A percentile compares a stretch with the other conserved stretches of the same genome.
These are phyloP conservation scores for Cyaniris semiargus DNA, from an alignment of 2,888 invertebrate species.

Conservation along the genomic window DNA sequence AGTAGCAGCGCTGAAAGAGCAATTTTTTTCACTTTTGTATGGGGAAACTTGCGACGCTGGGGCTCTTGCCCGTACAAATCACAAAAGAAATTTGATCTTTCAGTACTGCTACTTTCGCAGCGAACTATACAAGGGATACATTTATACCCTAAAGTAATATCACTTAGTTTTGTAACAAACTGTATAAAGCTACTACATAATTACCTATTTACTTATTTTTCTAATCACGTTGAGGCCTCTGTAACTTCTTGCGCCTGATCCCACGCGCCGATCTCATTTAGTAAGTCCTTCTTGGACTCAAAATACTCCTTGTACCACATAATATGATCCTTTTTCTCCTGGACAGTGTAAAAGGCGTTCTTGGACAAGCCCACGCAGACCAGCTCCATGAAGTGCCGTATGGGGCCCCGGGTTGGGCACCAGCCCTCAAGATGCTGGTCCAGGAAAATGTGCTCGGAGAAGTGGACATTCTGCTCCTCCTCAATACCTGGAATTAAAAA, in stretches of 20 bases:
- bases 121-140: too few relatives aligned
- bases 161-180: not conserved
- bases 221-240: slow-evolving; percentile 46
- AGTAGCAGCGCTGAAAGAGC: too few relatives aligned
- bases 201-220: slow-evolving; percentile 30
- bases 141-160: too few relatives aligned
- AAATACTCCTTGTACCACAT: slow-evolving; percentile 96
- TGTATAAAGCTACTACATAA: not conserved
- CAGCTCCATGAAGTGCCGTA: slow-evolving; percentile 98
- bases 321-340: slow-evolving; percentile 94
- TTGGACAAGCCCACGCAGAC: slow-evolving; percentile 96
- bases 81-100: too few relatives aligned
- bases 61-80: too few relatives aligned
- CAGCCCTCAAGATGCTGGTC: slow-evolving; percentile 91
- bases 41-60: too few relatives aligned
- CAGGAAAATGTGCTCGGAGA: slow-evolving; percentile 96
- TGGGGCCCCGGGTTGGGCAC: slow-evolving; percentile 94
- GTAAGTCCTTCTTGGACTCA: slow-evolving; percentile 86
- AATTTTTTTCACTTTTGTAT: too few relatives aligned
- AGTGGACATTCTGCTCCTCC: slow-evolving; percentile 86
- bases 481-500: slow-evolving; percentile 76
- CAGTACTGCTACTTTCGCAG: too few relatives aligned
- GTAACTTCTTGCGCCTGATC: slow-evolving; percentile 49
- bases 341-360: slow-evolving; percentile 93
- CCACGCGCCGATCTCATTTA: slow-evolving; percentile 84